Conservation (phyloP, 2,113 vertebrate species). For the Daubentonia madagascariensis region DNA sequence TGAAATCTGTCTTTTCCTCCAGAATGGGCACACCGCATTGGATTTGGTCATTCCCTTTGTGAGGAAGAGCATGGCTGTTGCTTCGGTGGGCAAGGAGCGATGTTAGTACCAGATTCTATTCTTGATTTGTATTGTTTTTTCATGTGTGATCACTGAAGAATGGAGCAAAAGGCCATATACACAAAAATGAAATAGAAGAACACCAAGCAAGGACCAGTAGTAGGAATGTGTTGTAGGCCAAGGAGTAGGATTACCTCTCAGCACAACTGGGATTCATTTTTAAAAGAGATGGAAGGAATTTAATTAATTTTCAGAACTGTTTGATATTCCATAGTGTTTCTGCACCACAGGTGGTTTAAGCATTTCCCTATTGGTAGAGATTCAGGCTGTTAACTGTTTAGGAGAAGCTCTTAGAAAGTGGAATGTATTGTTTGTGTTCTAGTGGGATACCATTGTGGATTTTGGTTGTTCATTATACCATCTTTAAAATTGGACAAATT, state of each 20-base stretch:
- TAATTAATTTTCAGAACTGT: background rate
- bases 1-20: background rate
- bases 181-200: background rate
- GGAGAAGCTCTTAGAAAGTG: background rate
- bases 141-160: background rate
- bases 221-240: background rate
- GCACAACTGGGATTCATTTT: background rate
- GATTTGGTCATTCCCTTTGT: background rate
- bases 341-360: background rate
- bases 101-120: background rate
- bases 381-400: background rate
- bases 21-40: background rate
- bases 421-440: rapidly evolving
- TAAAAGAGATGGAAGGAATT: background rate
- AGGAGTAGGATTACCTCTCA: background rate
- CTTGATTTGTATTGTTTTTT: background rate
- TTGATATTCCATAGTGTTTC: background rate
- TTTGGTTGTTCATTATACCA: rapidly evolving
- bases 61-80: background rate
- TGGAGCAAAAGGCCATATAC: background rate
- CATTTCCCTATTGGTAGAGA: background rate
- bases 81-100: background rate
- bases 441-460: background rate
- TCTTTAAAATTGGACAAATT: background rate
- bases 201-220: rapidly evolving